Conservation (phyloP, 1,140 invertebrate genomes). For the Apis mellifera region DNA sequence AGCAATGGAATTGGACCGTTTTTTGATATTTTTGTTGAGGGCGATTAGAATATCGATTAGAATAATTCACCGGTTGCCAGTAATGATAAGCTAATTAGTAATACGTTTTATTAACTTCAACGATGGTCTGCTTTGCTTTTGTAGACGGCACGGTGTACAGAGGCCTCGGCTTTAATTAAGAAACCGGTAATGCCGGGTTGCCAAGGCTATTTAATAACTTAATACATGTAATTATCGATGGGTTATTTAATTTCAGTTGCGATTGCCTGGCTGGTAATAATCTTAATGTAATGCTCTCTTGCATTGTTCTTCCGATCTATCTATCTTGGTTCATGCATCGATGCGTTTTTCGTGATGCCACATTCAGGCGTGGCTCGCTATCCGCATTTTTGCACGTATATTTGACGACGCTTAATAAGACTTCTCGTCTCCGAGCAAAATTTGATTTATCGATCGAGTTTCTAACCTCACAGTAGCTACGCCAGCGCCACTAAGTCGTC, state of each 20-base stretch:
- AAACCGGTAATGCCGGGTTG: neutral
- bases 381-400: too few species aligned
- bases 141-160: too few species aligned
- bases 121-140: neutral
- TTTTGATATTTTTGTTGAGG: too few species aligned
- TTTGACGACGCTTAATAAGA: too few species aligned
- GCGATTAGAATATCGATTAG: too few species aligned
- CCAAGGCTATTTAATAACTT: neutral
- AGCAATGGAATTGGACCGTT: too few species aligned
- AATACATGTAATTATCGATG: slow-evolving; percentile 9
- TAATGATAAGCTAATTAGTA: neutral
- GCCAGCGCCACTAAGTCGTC: too few species aligned
- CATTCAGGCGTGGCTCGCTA: neutral
- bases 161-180: neutral
- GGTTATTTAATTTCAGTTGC: neutral
- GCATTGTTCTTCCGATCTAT: neutral
- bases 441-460: too few species aligned
- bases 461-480: too few species aligned
- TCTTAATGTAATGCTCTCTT: too few species aligned
- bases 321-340: neutral
- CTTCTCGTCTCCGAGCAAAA: too few species aligned
- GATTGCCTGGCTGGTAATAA: neutral
- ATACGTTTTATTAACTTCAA: neutral
- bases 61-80: too few species aligned
- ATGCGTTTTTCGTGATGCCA: neutral